Evolutionary conservation across 2,113 vertebrate genomes (phyloP).

Genomic region (Oryzias woworae): DNA sequence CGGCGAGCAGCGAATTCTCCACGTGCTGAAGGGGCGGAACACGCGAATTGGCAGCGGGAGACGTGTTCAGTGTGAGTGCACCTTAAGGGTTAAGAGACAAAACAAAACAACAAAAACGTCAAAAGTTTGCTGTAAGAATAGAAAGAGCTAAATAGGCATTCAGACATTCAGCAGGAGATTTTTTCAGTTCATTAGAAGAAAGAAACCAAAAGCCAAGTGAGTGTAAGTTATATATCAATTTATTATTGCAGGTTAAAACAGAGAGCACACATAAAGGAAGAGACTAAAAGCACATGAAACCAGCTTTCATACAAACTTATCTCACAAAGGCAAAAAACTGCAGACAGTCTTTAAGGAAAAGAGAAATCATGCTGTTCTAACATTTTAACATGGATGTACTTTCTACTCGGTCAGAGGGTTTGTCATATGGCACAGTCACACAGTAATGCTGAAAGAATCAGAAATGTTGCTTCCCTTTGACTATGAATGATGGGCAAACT

Average conservation of each 20-base stretch:
- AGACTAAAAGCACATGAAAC: neutral
- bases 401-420: too few species aligned
- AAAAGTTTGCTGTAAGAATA: slow-evolving; percentile 16
- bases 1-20: too few species aligned
- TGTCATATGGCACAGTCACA: too few species aligned
- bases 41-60: too few species aligned
- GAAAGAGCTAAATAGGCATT: slow-evolving; percentile 9
- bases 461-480: too few species aligned
- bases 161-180: slow-evolving; percentile 24
- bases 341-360: too few species aligned
- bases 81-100: neutral
- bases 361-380: too few species aligned
- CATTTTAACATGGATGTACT: too few species aligned
- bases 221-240: slow-evolving; percentile 56
- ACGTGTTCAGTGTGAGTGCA: neutral
- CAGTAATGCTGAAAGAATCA: too few species aligned
- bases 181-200: slow-evolving; percentile 32
- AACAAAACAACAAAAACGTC: neutral
- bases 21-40: too few species aligned
- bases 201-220: slow-evolving; percentile 40
- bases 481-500: too few species aligned
- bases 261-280: slow-evolving; percentile 30
- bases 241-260: slow-evolving; percentile 57
- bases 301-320: neutral
- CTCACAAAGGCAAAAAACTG: too few species aligned